A percentile compares a stretch with the other conserved stretches of the same genome.
phyloP scores from a whole-genome alignment of 2,888 invertebrate genomes.

The Pachydiplax longipennis region DNA sequence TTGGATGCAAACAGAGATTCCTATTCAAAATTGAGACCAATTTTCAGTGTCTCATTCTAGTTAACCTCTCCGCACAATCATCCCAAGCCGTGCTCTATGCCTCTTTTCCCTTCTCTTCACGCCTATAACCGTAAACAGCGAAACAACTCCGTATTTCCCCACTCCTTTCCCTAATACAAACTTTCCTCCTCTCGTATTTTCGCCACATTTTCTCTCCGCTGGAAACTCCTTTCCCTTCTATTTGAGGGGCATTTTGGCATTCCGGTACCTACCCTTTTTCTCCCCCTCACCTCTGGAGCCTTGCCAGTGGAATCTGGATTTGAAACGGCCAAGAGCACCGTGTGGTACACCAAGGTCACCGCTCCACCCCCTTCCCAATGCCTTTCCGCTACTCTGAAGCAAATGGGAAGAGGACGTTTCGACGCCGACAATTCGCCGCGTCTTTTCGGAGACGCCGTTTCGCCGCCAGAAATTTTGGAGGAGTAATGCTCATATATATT shows the following conservation, averaged over 20 bases:
- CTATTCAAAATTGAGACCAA: background rate
- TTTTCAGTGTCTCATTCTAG: background rate
- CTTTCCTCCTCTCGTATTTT: background rate
- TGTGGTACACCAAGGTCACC: background rate
- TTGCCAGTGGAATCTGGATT: slow-evolving; percentile 1
- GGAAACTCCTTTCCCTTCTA: background rate
- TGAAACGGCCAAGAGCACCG: background rate
- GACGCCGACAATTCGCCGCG: background rate
- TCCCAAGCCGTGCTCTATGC: background rate
- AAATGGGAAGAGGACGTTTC: background rate
- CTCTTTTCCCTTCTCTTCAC: background rate
- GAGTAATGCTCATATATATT: too few relatives aligned
- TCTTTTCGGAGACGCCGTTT: background rate
- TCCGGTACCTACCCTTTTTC: background rate
- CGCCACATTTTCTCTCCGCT: background rate
- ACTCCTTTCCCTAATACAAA: background rate
- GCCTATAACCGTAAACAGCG: background rate
- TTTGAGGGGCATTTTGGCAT: background rate
- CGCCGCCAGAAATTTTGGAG: too few relatives aligned
- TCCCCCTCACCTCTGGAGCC: background rate
- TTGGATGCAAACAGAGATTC: background rate
- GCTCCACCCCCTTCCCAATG: background rate
- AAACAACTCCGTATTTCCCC: background rate
- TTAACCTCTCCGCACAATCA: background rate
- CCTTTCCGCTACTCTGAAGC: background rate